Evolutionary conservation across 2,888 invertebrate genomes (phyloP).

Genomic region (Carpatolechia fugitivella): DNA sequence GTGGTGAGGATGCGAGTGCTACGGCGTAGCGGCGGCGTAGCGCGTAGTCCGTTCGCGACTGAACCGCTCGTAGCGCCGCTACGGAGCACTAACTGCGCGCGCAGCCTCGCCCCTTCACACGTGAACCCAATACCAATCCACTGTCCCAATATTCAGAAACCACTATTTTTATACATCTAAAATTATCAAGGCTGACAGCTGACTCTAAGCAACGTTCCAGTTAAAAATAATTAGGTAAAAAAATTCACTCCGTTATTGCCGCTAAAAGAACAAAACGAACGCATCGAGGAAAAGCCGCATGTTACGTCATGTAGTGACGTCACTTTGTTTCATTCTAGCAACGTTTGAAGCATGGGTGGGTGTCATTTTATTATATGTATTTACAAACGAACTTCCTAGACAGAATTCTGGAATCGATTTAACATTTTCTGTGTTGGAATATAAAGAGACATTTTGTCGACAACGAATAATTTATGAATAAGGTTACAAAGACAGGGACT

Average conservation of each 20-base stretch:
- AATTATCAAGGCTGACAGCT: too few relatives aligned
- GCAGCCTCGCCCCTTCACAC: slow-evolving; percentile 71
- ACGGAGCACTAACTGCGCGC: slow-evolving; percentile 63
- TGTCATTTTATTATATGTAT: not conserved
- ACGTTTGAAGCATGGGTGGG: not conserved
- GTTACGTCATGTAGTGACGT: slow-evolving; percentile 11
- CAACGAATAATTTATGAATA: too few relatives aligned
- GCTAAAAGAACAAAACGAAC: too few relatives aligned
- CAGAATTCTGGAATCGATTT: not conserved
- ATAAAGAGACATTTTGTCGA: too few relatives aligned
- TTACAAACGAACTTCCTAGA: not conserved
- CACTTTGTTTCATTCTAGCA: not conserved
- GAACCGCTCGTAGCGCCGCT: slow-evolving; percentile 56
- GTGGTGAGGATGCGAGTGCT: slow-evolving; percentile 33
- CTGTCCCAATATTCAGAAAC: slow-evolving; percentile 54
- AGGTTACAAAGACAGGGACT: too few relatives aligned
- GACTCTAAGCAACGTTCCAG: too few relatives aligned
- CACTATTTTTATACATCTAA: slow-evolving; percentile 42
- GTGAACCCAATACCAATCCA: slow-evolving; percentile 74
- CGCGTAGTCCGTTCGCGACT: slow-evolving; percentile 66
- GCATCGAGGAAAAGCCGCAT: too few relatives aligned
- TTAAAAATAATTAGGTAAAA: too few relatives aligned
- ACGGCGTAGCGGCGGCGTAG: slow-evolving; percentile 55
- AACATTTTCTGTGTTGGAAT: not conserved
- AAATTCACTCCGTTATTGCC: too few relatives aligned